Percentiles rank a stretch among this genome's conserved stretches.
Conservation (phyloP, 2,888 invertebrate species). For the Dione juno region DNA sequence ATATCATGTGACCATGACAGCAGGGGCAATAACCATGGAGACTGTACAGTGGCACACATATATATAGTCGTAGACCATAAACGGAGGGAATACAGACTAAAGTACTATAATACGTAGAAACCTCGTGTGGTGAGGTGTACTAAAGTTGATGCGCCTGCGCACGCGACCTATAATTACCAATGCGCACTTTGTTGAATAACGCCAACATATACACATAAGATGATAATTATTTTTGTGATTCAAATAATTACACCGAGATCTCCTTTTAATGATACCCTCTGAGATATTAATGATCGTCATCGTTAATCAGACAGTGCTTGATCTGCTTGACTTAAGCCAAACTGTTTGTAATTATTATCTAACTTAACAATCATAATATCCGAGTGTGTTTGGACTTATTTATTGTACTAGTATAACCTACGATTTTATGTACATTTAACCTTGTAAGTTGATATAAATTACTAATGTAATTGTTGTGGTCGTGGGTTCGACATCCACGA, state of each 20-base stretch:
- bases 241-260: slow-evolving; percentile 28
- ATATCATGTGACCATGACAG: slow-evolving; percentile 42
- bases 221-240: slow-evolving; percentile 43
- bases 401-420: background rate
- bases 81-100: slow-evolving; percentile 21
- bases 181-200: slow-evolving; percentile 40
- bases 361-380: background rate
- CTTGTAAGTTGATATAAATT: background rate
- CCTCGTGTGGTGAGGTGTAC: background rate
- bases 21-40: slow-evolving; percentile 43
- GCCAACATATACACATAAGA: slow-evolving; percentile 27
- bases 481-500: too few species aligned
- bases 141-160: slow-evolving; percentile 40
- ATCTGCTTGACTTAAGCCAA: slow-evolving; percentile 7
- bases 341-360: background rate
- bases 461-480: too few species aligned
- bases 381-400: background rate
- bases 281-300: slow-evolving; percentile 24
- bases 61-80: slow-evolving; percentile 16
- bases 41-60: slow-evolving; percentile 4
- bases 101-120: background rate
- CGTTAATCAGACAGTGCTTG: slow-evolving; percentile 18
- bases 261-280: slow-evolving; percentile 22
- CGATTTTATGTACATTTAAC: background rate
- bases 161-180: slow-evolving; percentile 48